Conservation (phyloP, 2,888 invertebrate genomes). For the Philaethria dido region DNA sequence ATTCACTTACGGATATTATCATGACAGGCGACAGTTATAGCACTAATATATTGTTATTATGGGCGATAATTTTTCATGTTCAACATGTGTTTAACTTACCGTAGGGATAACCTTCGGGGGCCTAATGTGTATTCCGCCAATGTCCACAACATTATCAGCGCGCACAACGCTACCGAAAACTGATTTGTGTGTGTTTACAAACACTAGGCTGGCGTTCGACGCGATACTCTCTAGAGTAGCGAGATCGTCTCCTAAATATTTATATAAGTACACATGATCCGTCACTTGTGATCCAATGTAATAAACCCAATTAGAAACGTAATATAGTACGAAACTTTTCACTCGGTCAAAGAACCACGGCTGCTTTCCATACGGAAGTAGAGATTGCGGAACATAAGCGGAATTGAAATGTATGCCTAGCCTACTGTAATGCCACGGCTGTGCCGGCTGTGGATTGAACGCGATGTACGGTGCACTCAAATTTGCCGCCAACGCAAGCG, state of each 20-base stretch:
- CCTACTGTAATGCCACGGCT: constrained; percentile 81
- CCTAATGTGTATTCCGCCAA: constrained; percentile 86
- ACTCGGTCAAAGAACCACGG: constrained; percentile 77
- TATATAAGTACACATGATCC: constrained; percentile 73
- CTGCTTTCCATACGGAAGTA: constrained; percentile 71
- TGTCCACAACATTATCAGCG: constrained; percentile 85
- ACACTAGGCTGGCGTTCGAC: constrained; percentile 81
- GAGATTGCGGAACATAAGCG: constrained; percentile 74
- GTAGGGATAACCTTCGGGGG: constrained; percentile 76
- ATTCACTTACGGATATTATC: background rate
- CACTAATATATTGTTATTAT: constrained; percentile 14
- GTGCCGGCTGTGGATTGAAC: constrained; percentile 80
- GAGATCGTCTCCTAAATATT: constrained; percentile 79
- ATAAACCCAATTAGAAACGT: constrained; percentile 75
- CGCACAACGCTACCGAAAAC: constrained; percentile 83
- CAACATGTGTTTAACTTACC: constrained; percentile 57
- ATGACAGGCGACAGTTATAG: constrained; percentile 7
- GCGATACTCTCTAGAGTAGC: constrained; percentile 83
- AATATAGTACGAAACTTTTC: constrained; percentile 70
- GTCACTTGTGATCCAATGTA: constrained; percentile 74
- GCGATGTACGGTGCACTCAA: constrained; percentile 86
- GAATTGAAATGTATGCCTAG: constrained; percentile 81
- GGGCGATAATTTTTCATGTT: constrained; percentile 26
- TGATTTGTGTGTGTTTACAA: constrained; percentile 87
- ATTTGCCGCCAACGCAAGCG: constrained; percentile 86